These are phyloP conservation scores for Thalassophryne amazonica DNA, from an alignment of 2,797 vertebrate genomes.

Conservation along the genomic window DNA sequence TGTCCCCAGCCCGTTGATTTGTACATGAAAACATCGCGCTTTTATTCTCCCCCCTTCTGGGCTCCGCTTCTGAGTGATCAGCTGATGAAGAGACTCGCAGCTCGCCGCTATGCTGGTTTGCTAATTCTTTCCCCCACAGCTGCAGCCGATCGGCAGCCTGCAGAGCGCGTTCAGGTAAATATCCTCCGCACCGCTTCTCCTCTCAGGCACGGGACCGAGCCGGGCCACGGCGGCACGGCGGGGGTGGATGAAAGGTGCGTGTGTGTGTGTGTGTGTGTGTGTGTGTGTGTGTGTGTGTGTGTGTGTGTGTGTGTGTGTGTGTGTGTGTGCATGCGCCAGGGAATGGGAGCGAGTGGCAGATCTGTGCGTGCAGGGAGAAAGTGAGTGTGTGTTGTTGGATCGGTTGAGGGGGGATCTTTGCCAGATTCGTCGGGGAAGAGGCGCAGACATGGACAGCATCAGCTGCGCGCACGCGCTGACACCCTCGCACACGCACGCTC, in stretches of 20 bases:
- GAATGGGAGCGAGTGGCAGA: conserved; percentile 23
- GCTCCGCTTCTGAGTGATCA: conserved; percentile 98
- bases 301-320: not conserved
- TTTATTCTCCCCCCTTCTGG: conserved; percentile 83
- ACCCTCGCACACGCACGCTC: conserved; percentile 40
- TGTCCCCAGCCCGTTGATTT: conserved; percentile 85
- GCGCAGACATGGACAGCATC: conserved; percentile 71
- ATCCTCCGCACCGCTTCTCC: conserved; percentile 67
- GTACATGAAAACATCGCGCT: conserved; percentile 99
- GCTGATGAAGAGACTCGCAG: conserved; percentile 99
- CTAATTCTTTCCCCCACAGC: conserved; percentile 99
- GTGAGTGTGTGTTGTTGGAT: conserved; percentile 66
- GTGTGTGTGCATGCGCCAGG: conserved; percentile 5
- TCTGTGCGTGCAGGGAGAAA: conserved; percentile 22
- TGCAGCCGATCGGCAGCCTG: conserved; percentile 88
- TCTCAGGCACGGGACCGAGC: conserved; percentile 83
- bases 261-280: not conserved
- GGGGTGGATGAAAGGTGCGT: conserved; percentile 57
- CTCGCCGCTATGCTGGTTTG: conserved; percentile 99
- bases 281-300: conserved; percentile 1
- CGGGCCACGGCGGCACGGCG: conserved; percentile 82
- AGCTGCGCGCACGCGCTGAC: conserved; percentile 39
- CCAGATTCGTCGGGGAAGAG: conserved; percentile 74
- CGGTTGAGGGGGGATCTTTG: conserved; percentile 73
- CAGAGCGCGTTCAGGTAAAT: conserved; percentile 98